Percentiles rank a stretch among this genome's conserved stretches.
These are phyloP conservation scores for Tylochromis polylepis DNA, from an alignment of 2,113 vertebrate genomes.

Conservation along the genomic window DNA sequence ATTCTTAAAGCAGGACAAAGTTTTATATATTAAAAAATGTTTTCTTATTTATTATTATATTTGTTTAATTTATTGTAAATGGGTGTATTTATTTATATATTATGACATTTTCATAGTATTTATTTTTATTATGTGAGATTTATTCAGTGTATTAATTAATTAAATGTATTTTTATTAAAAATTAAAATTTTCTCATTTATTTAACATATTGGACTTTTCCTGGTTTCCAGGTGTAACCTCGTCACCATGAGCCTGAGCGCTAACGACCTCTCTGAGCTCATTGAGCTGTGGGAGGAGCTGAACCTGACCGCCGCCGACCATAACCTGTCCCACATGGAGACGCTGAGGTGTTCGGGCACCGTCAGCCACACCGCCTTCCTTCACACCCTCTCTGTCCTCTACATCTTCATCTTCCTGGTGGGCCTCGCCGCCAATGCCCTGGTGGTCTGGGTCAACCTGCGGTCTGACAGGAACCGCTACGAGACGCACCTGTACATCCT, in stretches of 20 bases:
- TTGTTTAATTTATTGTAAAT: no score
- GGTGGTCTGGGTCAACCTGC: constrained; percentile 87
- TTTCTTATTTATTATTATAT: no score
- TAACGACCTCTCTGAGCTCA: constrained; percentile 61
- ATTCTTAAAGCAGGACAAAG: no score
- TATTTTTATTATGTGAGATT: no score
- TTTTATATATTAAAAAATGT: no score
- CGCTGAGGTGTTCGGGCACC: constrained; percentile 67
- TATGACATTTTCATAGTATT: no score
- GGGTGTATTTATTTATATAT: no score
- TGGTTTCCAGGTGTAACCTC: background rate
- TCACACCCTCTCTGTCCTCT: constrained; percentile 79
- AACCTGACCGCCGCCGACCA: constrained; percentile 73
- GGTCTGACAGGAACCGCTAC: constrained; percentile 67
- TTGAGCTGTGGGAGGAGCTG: constrained; percentile 75
- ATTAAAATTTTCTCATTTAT: background rate
- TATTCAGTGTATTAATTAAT: no score
- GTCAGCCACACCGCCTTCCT: constrained; percentile 76
- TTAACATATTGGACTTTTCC: background rate
- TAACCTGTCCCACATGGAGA: constrained; percentile 77
- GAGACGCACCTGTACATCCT: constrained; percentile 89
- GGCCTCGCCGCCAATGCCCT: constrained; percentile 83
- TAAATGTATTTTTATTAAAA: background rate
- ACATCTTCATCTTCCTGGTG: constrained; percentile 87
- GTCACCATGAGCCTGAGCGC: constrained; percentile 48